phyloP scores from a whole-genome alignment of 2,888 invertebrate genomes.

The Agelastica alni region DNA sequence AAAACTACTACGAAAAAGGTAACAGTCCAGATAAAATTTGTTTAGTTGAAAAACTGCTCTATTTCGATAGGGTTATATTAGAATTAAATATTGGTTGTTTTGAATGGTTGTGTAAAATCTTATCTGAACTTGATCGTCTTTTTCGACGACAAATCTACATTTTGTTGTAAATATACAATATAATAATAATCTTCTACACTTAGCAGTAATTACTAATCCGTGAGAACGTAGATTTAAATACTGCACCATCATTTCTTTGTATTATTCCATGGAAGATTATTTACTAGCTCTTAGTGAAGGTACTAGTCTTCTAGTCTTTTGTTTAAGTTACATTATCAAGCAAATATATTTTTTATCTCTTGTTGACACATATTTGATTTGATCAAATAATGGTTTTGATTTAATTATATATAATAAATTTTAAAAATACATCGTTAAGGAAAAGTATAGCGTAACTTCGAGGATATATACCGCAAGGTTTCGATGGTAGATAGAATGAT shows the following conservation, averaged over 20 bases:
- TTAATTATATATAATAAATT: constrained; percentile 3
- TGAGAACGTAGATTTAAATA: background rate
- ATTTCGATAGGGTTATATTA: too few species aligned
- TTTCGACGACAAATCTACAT: too few species aligned
- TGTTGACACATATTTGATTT: background rate
- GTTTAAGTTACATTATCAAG: constrained; percentile 4
- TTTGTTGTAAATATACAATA: background rate
- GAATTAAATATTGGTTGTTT: too few species aligned
- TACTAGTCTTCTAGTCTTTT: constrained; percentile 24
- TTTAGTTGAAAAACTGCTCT: too few species aligned
- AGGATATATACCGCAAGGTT: constrained; percentile 2
- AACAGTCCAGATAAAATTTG: too few species aligned
- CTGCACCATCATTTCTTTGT: constrained; percentile 5
- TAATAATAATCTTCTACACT: background rate
- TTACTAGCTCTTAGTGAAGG: constrained; percentile 20
- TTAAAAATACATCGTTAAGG: constrained; percentile 3
- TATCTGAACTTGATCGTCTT: too few species aligned
- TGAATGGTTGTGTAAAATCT: too few species aligned
- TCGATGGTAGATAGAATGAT: background rate
- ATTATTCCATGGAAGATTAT: constrained; percentile 14
- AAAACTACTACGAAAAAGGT: too few species aligned
- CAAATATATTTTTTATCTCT: constrained; percentile 14
- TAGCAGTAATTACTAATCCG: background rate
- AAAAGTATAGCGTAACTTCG: background rate
- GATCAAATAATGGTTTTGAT: constrained; percentile 24